Percentiles rank a stretch among this genome's conserved stretches.
Evolutionary conservation across 1,140 invertebrate genomes (phyloP).

Genomic region (Antheraea pernyi): DNA sequence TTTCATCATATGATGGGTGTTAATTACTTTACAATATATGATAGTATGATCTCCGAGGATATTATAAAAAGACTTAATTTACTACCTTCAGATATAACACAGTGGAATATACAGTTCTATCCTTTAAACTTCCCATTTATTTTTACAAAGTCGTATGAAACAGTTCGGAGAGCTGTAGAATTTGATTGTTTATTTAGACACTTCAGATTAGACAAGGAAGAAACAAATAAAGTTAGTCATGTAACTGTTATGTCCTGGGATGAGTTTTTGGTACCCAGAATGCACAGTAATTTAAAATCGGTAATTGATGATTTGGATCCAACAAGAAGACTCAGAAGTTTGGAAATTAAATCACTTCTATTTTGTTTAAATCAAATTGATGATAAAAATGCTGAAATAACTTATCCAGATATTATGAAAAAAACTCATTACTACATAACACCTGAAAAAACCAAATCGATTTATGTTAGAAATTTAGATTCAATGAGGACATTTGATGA

Average conservation of each 20-base stretch:
- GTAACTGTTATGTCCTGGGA: conserved; percentile 81
- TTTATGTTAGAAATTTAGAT: conserved; percentile 69
- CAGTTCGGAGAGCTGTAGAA: conserved; percentile 79
- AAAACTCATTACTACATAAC: conserved; percentile 74
- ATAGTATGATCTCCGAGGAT: conserved; percentile 78
- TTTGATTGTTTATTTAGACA: conserved; percentile 82
- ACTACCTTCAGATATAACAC: conserved; percentile 75
- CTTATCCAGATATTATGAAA: conserved; percentile 70
- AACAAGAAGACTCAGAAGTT: conserved; percentile 52
- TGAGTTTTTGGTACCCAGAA: conserved; percentile 82
- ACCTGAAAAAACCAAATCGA: conserved; percentile 44
- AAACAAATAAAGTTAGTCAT: conserved; percentile 75
- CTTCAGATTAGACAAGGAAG: conserved; percentile 71
- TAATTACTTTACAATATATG: conserved; percentile 79
- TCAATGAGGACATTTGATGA: conserved; percentile 68
- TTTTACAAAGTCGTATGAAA: conserved; percentile 68
- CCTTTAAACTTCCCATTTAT: conserved; percentile 79
- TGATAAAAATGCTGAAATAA: conserved; percentile 68
- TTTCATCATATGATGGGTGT: conserved; percentile 80
- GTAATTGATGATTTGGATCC: conserved; percentile 67
- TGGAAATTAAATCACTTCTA: conserved; percentile 52
- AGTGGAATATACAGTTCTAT: conserved; percentile 77
- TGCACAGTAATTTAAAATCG: conserved; percentile 74
- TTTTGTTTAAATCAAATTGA: conserved; percentile 75
- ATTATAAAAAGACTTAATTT: conserved; percentile 76